Base-by-base conservation (phyloP, 2,888 invertebrate genomes). In the Ophraella communa region DNA sequence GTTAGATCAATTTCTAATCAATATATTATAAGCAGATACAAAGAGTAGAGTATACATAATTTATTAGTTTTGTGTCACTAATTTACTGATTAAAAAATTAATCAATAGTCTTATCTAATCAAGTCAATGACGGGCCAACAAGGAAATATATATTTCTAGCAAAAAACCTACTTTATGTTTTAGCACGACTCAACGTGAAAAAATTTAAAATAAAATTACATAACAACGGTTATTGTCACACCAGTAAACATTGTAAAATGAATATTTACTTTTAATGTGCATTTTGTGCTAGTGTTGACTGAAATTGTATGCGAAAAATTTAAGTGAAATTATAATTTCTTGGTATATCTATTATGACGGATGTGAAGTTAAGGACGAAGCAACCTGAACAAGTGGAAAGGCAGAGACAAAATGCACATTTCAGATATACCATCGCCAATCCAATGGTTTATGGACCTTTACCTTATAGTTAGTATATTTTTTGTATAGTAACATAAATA, bases 361-460 rank as follows among this genome's bases (percentile, higher is more conserved):
- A 74, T 64, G 76, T 73, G 68, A 74, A 74, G 68, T 73, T 80
- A 67, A 78, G 80, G 66, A 76, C 73, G 71, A 80, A 77, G 70
- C 68, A 77, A 47, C 67, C 77, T 30, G 77, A 75, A 59, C 74
- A 76, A 64, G 70, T 72, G 39, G 71, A 65, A 4, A 72, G 75
- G 33, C 73, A 73, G 59, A 77, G 75, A 72, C 75, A 78, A 68
- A 69, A 72, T 53, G 71, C 72, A 27, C 69, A 74, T 42, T 73
- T 78, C 62, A 76, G 81, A 54, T 79, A 81, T 62, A 81, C 82
- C 71, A 82, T 85, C 73, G 82, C 86, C 72, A 86, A 87, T 78
- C 90, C 92, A 66, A 86, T 90, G 79, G 87, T 93, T 73, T 92
- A 91, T 80, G 91, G 90, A 69, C 91, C 91, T 71, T 85, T 87